Conservation (phyloP, 2,888 invertebrate genomes). For the Digitonthophagus gazella region DNA sequence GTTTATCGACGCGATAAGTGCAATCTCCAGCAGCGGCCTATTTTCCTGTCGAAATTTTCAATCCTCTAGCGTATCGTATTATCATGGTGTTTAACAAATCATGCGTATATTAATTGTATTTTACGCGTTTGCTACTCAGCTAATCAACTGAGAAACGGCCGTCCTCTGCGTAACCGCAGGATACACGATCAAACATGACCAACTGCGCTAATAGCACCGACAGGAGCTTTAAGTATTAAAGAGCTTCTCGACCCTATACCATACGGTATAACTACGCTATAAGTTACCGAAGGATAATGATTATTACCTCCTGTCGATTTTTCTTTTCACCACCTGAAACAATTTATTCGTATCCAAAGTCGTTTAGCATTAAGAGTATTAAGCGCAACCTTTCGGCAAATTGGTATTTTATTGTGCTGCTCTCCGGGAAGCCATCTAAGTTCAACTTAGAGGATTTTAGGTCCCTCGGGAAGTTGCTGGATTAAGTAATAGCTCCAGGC, state of each 20-base stretch:
- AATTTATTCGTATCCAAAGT: neutral
- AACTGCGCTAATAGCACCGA: neutral
- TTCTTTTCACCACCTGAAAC: neutral
- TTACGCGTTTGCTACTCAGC: neutral
- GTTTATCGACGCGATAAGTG: conserved; percentile 13
- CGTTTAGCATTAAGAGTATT: neutral
- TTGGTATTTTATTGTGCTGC: neutral
- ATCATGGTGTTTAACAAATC: neutral
- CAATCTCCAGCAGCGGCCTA: too few relatives aligned
- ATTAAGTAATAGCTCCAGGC: neutral
- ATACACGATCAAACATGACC: neutral
- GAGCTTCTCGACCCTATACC: neutral
- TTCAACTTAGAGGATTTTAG: neutral
- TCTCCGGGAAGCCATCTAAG: neutral
- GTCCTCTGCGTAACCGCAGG: neutral
- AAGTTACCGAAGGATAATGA: neutral
- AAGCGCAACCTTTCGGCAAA: neutral
- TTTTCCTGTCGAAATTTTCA: neutral
- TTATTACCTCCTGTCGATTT: neutral
- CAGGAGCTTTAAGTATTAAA: neutral
- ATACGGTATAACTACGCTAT: too few relatives aligned
- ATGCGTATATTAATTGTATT: neutral
- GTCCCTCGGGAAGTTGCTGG: neutral
- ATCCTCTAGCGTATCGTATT: neutral
- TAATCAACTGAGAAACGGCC: neutral